Base-by-base conservation (phyloP, 2,113 vertebrate genomes). In the Conger conger region DNA sequence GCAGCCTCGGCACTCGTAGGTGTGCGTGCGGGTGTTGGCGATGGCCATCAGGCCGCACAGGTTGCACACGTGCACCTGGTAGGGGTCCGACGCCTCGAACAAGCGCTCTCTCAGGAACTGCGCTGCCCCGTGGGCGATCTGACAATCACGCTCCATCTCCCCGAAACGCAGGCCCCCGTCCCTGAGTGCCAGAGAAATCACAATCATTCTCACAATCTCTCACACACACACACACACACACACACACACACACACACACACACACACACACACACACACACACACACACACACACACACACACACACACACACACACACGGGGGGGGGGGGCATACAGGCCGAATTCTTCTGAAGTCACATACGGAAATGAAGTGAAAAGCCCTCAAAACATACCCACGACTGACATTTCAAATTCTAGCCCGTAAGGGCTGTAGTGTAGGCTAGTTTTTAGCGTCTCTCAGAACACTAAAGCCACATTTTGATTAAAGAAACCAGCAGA, bases 101-200 rank as follows among this genome's bases (percentile, higher is more conserved):
- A 99, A 89, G 16, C 98, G 95, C 76, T 99, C 98, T 79, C 96
- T 93, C 80, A 99, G 92, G 91, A 99, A 99, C 95, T 99, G 98
- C 4, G 98, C 98, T 0, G 98, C 98, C 37, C 98, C 98, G 0
- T 99, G 98, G 90, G 98, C 98, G 38, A 99, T 99, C 94, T 99
- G 98, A 94, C 98, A 99, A 3, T 99, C 98, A 16, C 98, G 96
- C 87, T 99, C 98, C 98, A 99, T 99, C 94, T 99, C 98, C 40
- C 98, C 98, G 79, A 99, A 99, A 80, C 98, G 97, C 82, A 99
- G 94, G 40, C 98, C 98, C 7, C 98, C 98, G 30, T 99, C 98
- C 1, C 98, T 99, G 87, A 57, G 23, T 37, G 36, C 9, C 27
- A 76, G n/a, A 57, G n/a, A n/a, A n/a, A n/a, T n/a, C n/a, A n/a